Evolutionary conservation across 2,888 invertebrate species (phyloP).

Genomic region (Eristalis arbustorum): DNA sequence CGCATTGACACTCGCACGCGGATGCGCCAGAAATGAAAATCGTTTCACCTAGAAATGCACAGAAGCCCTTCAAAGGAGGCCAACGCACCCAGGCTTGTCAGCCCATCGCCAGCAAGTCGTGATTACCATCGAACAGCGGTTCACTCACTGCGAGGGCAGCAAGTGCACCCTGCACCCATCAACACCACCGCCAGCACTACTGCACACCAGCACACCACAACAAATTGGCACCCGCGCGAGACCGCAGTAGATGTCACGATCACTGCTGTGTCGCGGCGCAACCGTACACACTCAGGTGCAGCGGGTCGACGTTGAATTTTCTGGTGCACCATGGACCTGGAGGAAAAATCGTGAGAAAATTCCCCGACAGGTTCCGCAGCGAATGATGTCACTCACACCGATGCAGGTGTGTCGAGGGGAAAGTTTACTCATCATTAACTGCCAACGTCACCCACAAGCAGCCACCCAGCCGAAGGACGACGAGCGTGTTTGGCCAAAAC

Average conservation of each 20-base stretch:
- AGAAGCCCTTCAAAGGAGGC: neutral
- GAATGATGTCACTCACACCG: conserved; percentile 50
- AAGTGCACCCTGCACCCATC: neutral
- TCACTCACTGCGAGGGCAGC: conserved; percentile 7
- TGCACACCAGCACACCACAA: conserved; percentile 7
- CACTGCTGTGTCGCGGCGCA: conserved; percentile 43
- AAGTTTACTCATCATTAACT: conserved; percentile 51
- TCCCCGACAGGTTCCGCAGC: conserved; percentile 5
- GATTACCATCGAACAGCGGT: conserved; percentile 26
- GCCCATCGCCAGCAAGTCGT: conserved; percentile 23
- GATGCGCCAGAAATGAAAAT: neutral
- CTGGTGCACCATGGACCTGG: conserved; percentile 50
- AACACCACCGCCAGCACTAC: neutral
- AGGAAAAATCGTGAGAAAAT: conserved; percentile 40
- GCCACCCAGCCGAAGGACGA: neutral
- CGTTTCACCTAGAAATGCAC: neutral
- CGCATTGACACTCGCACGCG: neutral
- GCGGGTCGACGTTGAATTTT: conserved; percentile 49
- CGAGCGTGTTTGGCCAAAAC: conserved; percentile 54
- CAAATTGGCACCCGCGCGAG: conserved; percentile 53
- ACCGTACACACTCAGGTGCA: conserved; percentile 24
- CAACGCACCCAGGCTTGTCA: conserved; percentile 16
- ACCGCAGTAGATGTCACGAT: conserved; percentile 65
- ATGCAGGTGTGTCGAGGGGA: conserved; percentile 43
- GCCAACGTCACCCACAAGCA: conserved; percentile 9